These are phyloP conservation scores for Propithecus perrieri DNA, from an alignment of 2,797 vertebrate genomes.

Conservation along the genomic window DNA sequence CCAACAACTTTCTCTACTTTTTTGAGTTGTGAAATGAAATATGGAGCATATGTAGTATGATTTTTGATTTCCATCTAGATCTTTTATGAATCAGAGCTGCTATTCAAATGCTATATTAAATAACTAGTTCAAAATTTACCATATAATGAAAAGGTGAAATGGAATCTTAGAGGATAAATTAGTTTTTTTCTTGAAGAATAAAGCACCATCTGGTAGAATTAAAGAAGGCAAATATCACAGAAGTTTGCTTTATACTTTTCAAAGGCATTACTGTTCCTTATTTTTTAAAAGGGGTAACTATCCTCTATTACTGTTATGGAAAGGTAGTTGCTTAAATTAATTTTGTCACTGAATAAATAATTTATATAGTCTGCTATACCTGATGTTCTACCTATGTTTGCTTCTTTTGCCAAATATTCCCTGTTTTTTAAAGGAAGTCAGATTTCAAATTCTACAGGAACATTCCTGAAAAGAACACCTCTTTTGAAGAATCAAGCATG, in stretches of 20 bases:
- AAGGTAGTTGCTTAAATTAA: neutral
- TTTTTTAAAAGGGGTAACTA: neutral
- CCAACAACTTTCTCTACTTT: constrained; percentile 39
- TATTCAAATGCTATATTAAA: neutral
- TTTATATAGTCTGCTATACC: neutral
- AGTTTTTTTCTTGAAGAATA: neutral
- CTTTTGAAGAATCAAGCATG: neutral
- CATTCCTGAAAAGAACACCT: neutral
- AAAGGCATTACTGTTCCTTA: neutral
- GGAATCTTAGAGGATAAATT: constrained; percentile 6
- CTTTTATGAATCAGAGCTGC: neutral
- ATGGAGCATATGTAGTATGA: neutral
- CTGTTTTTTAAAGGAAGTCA: neutral
- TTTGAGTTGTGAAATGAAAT: constrained; percentile 31
- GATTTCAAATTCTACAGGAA: neutral
- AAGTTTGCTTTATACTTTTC: neutral
- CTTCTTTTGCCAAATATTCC: neutral
- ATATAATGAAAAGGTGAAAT: constrained; percentile 42
- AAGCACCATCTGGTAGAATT: neutral
- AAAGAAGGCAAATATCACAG: neutral
- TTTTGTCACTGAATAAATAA: neutral
- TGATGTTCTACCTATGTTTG: neutral
- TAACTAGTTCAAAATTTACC: neutral
- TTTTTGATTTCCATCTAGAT: constrained; percentile 23
- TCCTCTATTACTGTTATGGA: neutral